Evolutionary conservation across 2,888 invertebrate species (phyloP).

Genomic region (Apamea sordens): DNA sequence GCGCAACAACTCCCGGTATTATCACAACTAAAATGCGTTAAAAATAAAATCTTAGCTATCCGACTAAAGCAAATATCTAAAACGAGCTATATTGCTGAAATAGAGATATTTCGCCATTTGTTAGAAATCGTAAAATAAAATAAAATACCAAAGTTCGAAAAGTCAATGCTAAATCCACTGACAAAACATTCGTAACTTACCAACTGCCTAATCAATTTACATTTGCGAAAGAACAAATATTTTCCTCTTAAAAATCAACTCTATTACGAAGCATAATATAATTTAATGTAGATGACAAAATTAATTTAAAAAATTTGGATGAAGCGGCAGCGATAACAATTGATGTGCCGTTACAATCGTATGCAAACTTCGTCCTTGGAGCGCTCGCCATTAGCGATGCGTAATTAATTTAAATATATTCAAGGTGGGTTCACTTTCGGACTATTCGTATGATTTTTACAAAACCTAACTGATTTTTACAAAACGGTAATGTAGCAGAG

Average conservation of each 20-base stretch:
- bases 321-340: conserved; percentile 70
- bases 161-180: conserved; percentile 39
- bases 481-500: conserved; percentile 79
- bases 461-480: no score
- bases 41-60: background rate
- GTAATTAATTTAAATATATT: conserved; percentile 88
- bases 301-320: conserved; percentile 67
- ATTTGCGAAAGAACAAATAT: conserved; percentile 52
- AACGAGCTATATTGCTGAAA: background rate
- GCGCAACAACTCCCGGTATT: conserved; percentile 57
- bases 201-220: conserved; percentile 43
- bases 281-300: conserved; percentile 53
- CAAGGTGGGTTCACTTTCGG: conserved; percentile 82
- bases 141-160: conserved; percentile 50
- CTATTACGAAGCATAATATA: conserved; percentile 58
- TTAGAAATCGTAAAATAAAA: conserved; percentile 33
- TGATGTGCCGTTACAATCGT: conserved; percentile 80
- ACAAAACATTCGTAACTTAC: conserved; percentile 32
- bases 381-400: conserved; percentile 77
- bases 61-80: background rate
- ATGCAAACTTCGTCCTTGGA: conserved; percentile 89
- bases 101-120: conserved; percentile 17
- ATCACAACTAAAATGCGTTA: conserved; percentile 10
- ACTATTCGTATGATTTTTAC: conserved; percentile 82
- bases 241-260: conserved; percentile 41